A percentile compares a stretch with the other conserved stretches of the same genome.
Conservation (phyloP, 2,113 vertebrate genomes). For the Rhagologus leucostigma region DNA sequence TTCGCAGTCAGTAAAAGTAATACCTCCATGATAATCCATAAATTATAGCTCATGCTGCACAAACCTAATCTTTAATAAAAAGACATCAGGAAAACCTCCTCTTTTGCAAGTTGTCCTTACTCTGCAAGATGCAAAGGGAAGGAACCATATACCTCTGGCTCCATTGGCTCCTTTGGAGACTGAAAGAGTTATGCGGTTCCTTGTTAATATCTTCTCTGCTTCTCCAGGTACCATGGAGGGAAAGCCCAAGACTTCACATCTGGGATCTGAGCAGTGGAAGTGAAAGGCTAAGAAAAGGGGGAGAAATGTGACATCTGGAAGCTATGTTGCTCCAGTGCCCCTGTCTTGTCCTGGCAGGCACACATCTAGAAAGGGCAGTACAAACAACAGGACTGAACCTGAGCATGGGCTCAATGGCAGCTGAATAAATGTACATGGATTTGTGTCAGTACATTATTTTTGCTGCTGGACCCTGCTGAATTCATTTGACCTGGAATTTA, state of each 20-base stretch:
- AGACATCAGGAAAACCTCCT: not conserved
- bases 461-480: not conserved
- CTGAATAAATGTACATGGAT: not conserved
- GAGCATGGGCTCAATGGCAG: not conserved
- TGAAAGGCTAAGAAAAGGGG: not conserved
- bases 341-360: not conserved
- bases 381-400: not conserved
- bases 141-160: not conserved
- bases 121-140: not conserved
- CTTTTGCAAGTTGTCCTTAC: not conserved
- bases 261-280: not conserved
- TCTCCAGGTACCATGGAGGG: fast-evolving
- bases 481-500: slow-evolving; percentile 53
- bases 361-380: not conserved
- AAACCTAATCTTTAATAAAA: not conserved
- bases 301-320: not conserved
- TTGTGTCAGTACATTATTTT: slow-evolving; percentile 49
- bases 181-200: not conserved
- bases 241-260: not conserved
- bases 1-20: not conserved
- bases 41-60: not conserved
- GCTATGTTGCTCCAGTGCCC: not conserved
- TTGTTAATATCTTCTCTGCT: not conserved
- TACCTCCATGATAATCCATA: not conserved
- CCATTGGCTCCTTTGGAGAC: not conserved